A percentile compares a stretch with the other conserved stretches of the same genome.
phyloP scores from a whole-genome alignment of 2,797 vertebrate genomes.

The Spondyliosoma cantharus region DNA sequence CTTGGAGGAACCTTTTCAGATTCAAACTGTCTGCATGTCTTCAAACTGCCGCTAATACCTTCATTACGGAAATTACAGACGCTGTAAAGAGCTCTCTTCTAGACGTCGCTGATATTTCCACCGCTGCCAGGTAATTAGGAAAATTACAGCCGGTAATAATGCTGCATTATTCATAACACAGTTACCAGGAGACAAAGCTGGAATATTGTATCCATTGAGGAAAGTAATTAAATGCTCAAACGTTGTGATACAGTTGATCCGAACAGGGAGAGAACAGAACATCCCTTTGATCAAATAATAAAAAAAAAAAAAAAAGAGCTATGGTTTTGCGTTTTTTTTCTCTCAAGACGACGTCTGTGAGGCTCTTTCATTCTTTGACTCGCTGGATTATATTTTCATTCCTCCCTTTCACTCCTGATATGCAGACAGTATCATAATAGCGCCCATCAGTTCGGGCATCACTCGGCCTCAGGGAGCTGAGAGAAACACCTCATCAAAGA shows the following conservation, averaged over 20 bases:
- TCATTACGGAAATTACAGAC: slow-evolving; percentile 17
- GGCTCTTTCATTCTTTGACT: slow-evolving; percentile 23
- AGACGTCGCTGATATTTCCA: slow-evolving; percentile 1
- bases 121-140: not conserved
- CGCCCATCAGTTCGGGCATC: slow-evolving; percentile 21
- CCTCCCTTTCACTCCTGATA: slow-evolving; percentile 37
- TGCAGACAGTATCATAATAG: slow-evolving; percentile 49
- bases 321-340: not conserved
- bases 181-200: not conserved
- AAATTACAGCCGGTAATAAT: not conserved
- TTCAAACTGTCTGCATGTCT: not conserved
- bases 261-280: not conserved
- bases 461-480: slow-evolving; percentile 33
- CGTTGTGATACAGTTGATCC: not conserved
- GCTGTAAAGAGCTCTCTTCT: not conserved
- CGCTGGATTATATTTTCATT: slow-evolving; percentile 34
- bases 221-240: not conserved
- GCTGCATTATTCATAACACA: slow-evolving; percentile 6
- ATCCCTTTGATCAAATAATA: slow-evolving; percentile 22
- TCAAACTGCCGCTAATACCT: slow-evolving; percentile 7
- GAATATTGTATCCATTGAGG: not conserved
- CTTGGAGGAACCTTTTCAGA: not conserved
- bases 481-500: slow-evolving; percentile 52
- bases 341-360: slow-evolving; percentile 2
- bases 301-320: not conserved